Evolutionary conservation across 1,140 invertebrate genomes (phyloP).

Genomic region (Pogonomyrmex barbatus): DNA sequence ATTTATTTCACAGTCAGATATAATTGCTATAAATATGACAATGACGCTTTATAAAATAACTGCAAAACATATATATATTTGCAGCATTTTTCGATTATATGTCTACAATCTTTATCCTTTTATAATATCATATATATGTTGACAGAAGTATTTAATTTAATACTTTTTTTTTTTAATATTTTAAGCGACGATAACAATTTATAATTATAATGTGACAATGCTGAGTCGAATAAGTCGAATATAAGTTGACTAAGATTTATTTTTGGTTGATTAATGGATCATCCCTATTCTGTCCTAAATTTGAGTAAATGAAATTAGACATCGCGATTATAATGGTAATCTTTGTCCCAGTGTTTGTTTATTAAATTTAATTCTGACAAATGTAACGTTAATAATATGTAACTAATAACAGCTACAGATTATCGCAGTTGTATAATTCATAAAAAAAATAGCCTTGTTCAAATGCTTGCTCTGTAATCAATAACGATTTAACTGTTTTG

Average conservation of each 20-base stretch:
- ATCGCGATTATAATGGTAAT: conserved; percentile 25
- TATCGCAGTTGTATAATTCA: conserved; percentile 57
- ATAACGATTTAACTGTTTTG: conserved; percentile 82
- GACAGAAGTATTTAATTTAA: conserved; percentile 8
- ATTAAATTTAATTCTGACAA: conserved; percentile 55
- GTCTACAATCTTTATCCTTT: conserved; percentile 3
- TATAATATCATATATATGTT: conserved; percentile 11
- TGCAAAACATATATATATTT: conserved; percentile 12
- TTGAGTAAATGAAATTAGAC: neutral
- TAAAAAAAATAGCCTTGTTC: conserved; percentile 68
- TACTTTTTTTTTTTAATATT: neutral
- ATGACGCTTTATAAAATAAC: neutral
- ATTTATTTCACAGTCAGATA: neutral
- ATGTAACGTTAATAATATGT: conserved; percentile 40
- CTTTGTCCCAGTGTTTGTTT: conserved; percentile 81
- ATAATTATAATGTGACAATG: neutral
- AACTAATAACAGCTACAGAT: conserved; percentile 44
- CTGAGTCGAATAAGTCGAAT: neutral
- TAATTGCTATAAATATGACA: conserved; percentile 4
- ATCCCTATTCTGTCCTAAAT: conserved; percentile 11
- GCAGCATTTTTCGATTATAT: conserved; percentile 43
- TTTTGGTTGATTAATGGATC: neutral
- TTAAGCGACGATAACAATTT: conserved; percentile 24
- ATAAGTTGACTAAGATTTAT: conserved; percentile 10
- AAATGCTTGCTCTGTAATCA: conserved; percentile 70